Evolutionary conservation across 2,888 invertebrate genomes (phyloP), one percentile per base, ranked within the genome.

Genomic region (Drosophila anomalata): DNA sequence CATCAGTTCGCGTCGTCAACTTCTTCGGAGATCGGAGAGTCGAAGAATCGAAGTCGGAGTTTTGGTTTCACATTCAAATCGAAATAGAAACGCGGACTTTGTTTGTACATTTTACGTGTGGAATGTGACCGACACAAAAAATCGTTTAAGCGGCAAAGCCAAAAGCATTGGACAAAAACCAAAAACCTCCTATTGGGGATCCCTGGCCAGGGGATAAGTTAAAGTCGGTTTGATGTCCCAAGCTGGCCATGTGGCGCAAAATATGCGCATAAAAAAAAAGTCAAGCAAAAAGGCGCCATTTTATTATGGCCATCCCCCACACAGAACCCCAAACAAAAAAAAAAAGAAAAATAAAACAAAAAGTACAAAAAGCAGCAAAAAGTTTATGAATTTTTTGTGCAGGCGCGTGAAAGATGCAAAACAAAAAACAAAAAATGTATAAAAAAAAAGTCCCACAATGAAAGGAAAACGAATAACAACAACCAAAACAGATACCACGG

Each of bases 321-420:
- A 66, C 47, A 67, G 39, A 48, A 12, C 20, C 11, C 44, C 47
- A 62, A 70, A 67, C 60, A 46, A 58, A 55, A 65, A 62, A 62
- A 14, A 14, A 14, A 74, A 48, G 39, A 59, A 5, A 36, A 22
- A 17, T 17, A 42, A 36, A 55, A 42, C 24, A 58, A 31, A 56
- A 52, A 26, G 63, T 44, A 71, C 29, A 66, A 44, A 51, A 67
- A 41, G 48, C 61, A 54, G 47, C 67, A 73, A 73, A 86, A 82
- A 82, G 82, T 82, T 87, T 87, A 83, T 83, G 82, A 83, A 83
- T 83, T 83, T 83, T 83, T 83, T 83, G 82, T 88, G 83, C 88
- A 83, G 83, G 83, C 88, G 87, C 87, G 87, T 83, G 88, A 88
- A 88, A 88, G 77, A 86, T 83, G 88, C 80, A 88, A 87, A 41